phyloP scores from a whole-genome alignment of 2,113 vertebrate genomes.

The Chaetura pelagica region DNA sequence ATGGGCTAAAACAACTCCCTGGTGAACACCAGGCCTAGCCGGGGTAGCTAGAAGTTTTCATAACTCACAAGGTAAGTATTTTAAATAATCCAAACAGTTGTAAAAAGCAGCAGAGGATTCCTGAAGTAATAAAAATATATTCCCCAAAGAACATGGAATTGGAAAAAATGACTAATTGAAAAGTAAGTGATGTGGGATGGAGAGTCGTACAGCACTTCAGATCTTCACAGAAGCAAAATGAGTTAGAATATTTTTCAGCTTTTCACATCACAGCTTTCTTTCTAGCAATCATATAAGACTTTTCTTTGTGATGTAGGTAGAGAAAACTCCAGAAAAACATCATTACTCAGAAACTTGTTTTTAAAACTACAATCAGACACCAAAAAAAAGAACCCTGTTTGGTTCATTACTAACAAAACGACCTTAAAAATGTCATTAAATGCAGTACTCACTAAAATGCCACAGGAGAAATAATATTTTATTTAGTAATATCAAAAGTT shows the following conservation, averaged over 20 bases:
- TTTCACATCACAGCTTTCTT: not conserved
- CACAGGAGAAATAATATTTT: conserved; percentile 23
- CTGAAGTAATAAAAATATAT: conserved; percentile 33
- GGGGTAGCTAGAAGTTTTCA: not conserved
- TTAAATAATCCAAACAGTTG: not conserved
- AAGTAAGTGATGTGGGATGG: conserved; percentile 17
- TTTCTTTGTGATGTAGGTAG: not conserved
- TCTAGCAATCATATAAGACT: not conserved
- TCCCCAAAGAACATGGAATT: conserved; percentile 19
- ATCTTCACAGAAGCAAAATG: not conserved
- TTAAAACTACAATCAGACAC: not conserved
- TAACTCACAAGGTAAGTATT: not conserved
- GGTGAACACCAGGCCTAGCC: not conserved
- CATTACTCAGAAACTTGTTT: not conserved
- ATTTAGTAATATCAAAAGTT: conserved; percentile 46
- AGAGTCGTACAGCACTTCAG: not conserved
- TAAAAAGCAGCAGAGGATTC: conserved; percentile 40
- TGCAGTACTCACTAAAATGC: not conserved
- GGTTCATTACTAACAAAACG: conserved; percentile 10
- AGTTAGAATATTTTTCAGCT: not conserved
- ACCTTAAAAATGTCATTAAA: conserved; percentile 49
- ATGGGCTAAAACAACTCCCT: not conserved
- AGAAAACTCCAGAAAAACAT: not conserved
- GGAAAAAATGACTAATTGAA: conserved; percentile 24
- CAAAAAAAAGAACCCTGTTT: not conserved